phyloP scores from a whole-genome alignment of 1,140 invertebrate genomes.

The Bombus impatiens region DNA sequence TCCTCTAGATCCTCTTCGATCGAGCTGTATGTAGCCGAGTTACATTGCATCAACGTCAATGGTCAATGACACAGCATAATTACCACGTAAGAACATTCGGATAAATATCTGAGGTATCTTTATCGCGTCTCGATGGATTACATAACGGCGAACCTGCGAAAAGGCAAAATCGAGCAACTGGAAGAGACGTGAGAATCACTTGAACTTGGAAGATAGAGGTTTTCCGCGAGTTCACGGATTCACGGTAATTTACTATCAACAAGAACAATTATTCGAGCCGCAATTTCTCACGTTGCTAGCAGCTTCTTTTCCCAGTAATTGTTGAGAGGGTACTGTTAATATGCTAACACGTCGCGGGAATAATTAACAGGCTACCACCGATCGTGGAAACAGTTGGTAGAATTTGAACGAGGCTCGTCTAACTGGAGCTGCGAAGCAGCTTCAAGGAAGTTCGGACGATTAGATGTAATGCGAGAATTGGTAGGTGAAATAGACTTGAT shows the following conservation, averaged over 20 bases:
- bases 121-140: slow-evolving; percentile 2
- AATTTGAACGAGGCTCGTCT: background rate
- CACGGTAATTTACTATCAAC: slow-evolving; percentile 43
- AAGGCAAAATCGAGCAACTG: background rate
- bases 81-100: slow-evolving; percentile 39
- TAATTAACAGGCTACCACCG: slow-evolving; percentile 28
- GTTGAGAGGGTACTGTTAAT: slow-evolving; percentile 30
- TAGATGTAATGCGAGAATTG: slow-evolving; percentile 2
- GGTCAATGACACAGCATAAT: slow-evolving; percentile 51
- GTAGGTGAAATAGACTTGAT: background rate
- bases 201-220: slow-evolving; percentile 65
- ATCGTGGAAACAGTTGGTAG: slow-evolving; percentile 2
- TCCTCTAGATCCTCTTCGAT: no score
- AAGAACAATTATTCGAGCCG: slow-evolving; percentile 39
- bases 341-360: slow-evolving; percentile 14
- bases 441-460: background rate
- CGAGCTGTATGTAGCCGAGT: no score
- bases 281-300: slow-evolving; percentile 49
- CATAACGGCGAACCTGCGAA: slow-evolving; percentile 34
- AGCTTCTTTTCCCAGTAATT: background rate
- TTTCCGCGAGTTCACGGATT: slow-evolving; percentile 11
- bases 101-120: background rate
- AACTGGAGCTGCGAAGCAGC: background rate
- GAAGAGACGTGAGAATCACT: slow-evolving; percentile 65
- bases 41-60: no score